These are phyloP conservation scores for Nineta flava DNA, from an alignment of 2,888 invertebrate genomes.

Conservation along the genomic window DNA sequence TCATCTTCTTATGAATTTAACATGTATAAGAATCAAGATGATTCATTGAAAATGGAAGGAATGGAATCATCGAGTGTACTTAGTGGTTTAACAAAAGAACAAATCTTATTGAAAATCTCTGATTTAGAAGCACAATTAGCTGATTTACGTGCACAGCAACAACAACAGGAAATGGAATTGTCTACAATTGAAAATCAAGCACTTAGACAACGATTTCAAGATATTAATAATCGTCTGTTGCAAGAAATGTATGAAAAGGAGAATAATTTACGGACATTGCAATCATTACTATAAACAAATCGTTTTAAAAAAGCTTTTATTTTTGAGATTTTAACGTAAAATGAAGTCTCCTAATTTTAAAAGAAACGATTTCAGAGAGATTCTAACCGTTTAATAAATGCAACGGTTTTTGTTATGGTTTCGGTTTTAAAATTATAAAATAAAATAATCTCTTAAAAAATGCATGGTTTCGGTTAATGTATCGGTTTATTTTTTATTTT, in stretches of 20 bases:
- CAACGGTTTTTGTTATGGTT: too few relatives aligned
- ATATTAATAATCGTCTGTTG: slow-evolving; percentile 60
- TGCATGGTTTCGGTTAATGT: too few relatives aligned
- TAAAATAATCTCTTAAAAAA: too few relatives aligned
- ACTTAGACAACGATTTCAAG: slow-evolving; percentile 66
- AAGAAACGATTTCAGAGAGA: background rate
- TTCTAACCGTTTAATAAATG: background rate
- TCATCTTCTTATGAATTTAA: background rate
- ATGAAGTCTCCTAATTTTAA: background rate
- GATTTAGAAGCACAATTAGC: slow-evolving; percentile 57
- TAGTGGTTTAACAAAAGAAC: slow-evolving; percentile 9
- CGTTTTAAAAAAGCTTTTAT: too few relatives aligned
- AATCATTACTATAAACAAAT: slow-evolving; percentile 23
- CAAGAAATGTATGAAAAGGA: slow-evolving; percentile 69
- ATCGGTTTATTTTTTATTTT: too few relatives aligned
- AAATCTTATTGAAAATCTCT: slow-evolving; percentile 46
- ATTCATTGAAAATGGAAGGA: slow-evolving; percentile 8
- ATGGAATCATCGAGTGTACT: slow-evolving; percentile 5
- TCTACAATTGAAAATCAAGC: slow-evolving; percentile 73
- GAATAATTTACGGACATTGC: slow-evolving; percentile 35
- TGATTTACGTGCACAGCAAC: slow-evolving; percentile 54
- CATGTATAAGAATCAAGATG: slow-evolving; percentile 1
- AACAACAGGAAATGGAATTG: slow-evolving; percentile 69
- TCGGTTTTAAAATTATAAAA: too few relatives aligned
- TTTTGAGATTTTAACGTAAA: background rate